phyloP scores from a whole-genome alignment of 2,888 invertebrate species.

The Cryptus viduatorius region DNA sequence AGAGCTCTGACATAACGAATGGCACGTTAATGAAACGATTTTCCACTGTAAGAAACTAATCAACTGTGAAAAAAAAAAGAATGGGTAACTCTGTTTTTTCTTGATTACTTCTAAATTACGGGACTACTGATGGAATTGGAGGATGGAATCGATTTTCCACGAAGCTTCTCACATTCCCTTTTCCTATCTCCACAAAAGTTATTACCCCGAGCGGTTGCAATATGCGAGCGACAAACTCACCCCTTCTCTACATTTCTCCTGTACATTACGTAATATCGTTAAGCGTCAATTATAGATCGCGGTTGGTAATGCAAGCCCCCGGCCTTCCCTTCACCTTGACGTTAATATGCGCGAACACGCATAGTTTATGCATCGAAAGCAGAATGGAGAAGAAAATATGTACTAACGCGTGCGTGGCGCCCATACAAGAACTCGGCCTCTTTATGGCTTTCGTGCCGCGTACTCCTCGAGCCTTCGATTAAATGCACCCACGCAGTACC shows the following conservation, averaged over 20 bases:
- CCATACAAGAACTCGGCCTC: background rate
- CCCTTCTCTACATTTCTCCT: background rate
- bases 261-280: background rate
- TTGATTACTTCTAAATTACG: too few relatives aligned
- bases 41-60: too few relatives aligned
- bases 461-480: background rate
- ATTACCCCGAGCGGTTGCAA: too few relatives aligned
- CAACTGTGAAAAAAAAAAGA: too few relatives aligned
- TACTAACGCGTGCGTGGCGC: background rate
- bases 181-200: too few relatives aligned
- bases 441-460: background rate
- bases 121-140: too few relatives aligned
- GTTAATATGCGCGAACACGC: background rate
- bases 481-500: background rate
- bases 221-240: background rate
- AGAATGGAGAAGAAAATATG: background rate
- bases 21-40: too few relatives aligned
- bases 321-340: background rate
- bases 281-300: background rate
- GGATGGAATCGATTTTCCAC: too few relatives aligned
- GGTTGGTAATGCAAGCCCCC: background rate
- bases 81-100: too few relatives aligned
- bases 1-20: too few relatives aligned
- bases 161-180: too few relatives aligned
- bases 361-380: background rate